Evolutionary conservation across 2,888 invertebrate species (phyloP).

Genomic region (Sphecodes monilicornis): DNA sequence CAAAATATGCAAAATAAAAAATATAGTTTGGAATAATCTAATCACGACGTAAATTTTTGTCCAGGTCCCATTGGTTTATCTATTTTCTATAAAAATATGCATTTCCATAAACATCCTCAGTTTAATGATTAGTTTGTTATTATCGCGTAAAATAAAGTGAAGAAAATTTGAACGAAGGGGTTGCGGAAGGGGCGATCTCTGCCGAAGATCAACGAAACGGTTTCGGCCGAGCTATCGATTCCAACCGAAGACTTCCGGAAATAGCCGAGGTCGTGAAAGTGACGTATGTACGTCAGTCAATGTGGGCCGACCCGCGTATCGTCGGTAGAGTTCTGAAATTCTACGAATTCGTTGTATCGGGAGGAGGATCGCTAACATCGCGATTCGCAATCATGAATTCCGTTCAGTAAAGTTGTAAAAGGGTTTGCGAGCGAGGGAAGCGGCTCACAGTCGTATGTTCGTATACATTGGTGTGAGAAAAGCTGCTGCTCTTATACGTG

Average conservation of each 20-base stretch:
- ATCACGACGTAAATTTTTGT: no score
- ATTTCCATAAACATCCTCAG: no score
- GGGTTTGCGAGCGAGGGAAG: conserved; percentile 32
- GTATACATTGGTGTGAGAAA: conserved; percentile 38
- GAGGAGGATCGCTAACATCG: conserved; percentile 30
- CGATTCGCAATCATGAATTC: conserved; percentile 56
- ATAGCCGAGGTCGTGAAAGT: conserved; percentile 70
- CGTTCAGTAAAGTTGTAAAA: conserved; percentile 46
- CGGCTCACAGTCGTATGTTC: conserved; percentile 41
- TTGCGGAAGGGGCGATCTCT: conserved; percentile 55
- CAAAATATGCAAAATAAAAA: no score
- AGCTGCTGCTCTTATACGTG: conserved; percentile 59
- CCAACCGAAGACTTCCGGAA: conserved; percentile 76
- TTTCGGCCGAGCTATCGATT: conserved; percentile 78
- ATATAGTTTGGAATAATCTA: no score
- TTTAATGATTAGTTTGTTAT: not conserved
- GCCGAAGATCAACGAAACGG: conserved; percentile 63
- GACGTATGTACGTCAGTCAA: conserved; percentile 73
- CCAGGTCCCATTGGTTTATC: no score
- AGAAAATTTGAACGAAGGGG: conserved; percentile 54
- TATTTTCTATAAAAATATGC: no score
- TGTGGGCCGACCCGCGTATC: conserved; percentile 69
- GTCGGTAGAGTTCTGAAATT: conserved; percentile 50
- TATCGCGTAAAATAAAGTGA: not conserved
- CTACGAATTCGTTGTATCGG: conserved; percentile 28